Evolutionary conservation across 2,113 vertebrate species (phyloP), one percentile per base, ranked within the genome.

Genomic region (Heteronetta atricapilla): DNA sequence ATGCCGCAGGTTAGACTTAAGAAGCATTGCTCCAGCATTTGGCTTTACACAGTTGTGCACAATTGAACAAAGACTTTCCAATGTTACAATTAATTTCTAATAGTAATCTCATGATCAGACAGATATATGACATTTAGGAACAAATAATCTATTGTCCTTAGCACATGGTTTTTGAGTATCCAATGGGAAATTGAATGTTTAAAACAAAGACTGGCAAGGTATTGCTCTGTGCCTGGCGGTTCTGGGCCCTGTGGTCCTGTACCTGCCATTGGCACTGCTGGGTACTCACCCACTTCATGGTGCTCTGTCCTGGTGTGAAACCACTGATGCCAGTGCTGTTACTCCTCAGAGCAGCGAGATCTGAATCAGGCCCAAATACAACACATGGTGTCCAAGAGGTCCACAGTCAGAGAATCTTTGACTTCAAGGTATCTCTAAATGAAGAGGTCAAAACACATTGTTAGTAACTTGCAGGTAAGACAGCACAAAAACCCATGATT

Each of bases 1-100:
- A 19, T 0, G 0, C 1, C 5, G 12, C 68, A 56, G 17, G 34
- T 44, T 64, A 66, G n/a, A 13, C 4, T 15, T 55, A 64, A 64
- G 55, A 59, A 75, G 42, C 38, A 40, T 18, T 87, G n/a, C 60
- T 13, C 19, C 44, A 75, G 28, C 28, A 56, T 31, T 81, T 58
- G 10, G 26, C 56, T 86, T 75, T 78, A 40, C 8, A 75, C 58
- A 64, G 36, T 12, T 38, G 36, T 33, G 15, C 26, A 11, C 46
- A 46, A 29, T 14, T 56, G 23, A 46, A n/a, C 20, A 72, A 72
- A 73, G 34, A 25, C 34, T 76, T 70, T 36, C 59, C 73, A 82
- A 62, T 73, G 64, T 28, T 67, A 59, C 64, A 33, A 36, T 25
- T 29, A 53, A 38, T n/a, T 76, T 34, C 76, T 55, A 70, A 26